Conservation (phyloP, 2,113 vertebrate species). For the Boulengeromyrus knoepffleri region DNA sequence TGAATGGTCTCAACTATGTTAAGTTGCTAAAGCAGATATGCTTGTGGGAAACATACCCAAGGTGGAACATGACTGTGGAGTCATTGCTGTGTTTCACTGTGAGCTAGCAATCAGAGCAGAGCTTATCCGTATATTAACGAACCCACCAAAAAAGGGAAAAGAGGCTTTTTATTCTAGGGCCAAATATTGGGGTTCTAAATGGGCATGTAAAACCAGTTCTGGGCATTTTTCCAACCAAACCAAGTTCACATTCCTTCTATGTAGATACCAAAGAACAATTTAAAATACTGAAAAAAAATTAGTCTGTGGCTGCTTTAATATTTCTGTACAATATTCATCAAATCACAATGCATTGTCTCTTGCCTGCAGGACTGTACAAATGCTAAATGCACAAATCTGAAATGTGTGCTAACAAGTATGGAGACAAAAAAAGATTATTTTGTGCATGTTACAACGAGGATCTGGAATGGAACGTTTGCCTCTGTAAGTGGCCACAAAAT, state of each 20-base stretch:
- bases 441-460: constrained; percentile 74
- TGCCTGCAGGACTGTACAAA: constrained; percentile 69
- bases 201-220: background rate
- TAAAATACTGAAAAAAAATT: background rate
- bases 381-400: constrained; percentile 60
- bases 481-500: constrained; percentile 58
- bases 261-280: background rate
- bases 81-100: background rate
- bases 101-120: background rate
- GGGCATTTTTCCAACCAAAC: background rate
- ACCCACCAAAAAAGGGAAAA: background rate
- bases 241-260: background rate
- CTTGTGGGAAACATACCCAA: background rate
- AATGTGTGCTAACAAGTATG: constrained; percentile 71
- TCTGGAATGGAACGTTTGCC: constrained; percentile 81
- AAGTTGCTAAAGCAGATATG: background rate
- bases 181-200: background rate
- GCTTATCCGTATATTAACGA: background rate
- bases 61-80: background rate
- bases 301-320: background rate
- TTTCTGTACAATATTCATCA: background rate
- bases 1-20: background rate
- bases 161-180: background rate
- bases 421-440: constrained; percentile 62
- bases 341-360: background rate